Percentiles rank a stretch among this genome's conserved stretches.
These are phyloP conservation scores for Cydia fagiglandana DNA, from an alignment of 1,140 invertebrate genomes.

Conservation along the genomic window DNA sequence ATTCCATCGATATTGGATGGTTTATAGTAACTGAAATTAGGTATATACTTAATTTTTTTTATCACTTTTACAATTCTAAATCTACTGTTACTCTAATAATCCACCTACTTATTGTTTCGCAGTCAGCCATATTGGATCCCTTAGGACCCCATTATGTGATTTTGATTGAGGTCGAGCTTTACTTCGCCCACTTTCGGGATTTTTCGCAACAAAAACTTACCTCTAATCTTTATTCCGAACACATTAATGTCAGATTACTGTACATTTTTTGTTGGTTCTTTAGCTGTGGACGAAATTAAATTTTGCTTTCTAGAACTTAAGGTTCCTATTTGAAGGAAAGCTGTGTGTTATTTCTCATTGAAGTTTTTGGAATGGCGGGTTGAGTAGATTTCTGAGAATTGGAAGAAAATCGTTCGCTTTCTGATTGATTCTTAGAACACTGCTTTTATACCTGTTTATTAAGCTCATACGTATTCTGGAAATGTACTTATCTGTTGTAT, in stretches of 20 bases:
- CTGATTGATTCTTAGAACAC: too few relatives aligned
- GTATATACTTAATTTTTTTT: too few relatives aligned
- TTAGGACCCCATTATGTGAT: constrained; percentile 35
- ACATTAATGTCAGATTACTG: constrained; percentile 31
- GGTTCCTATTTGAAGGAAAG: background rate
- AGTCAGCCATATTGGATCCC: constrained; percentile 34
- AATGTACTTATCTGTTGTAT: too few relatives aligned
- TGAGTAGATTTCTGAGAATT: too few relatives aligned
- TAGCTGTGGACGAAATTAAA: background rate
- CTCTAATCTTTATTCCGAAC: constrained; percentile 24
- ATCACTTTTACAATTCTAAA: background rate
- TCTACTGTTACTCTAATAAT: background rate
- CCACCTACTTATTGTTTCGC: constrained; percentile 32
- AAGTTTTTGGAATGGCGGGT: too few relatives aligned
- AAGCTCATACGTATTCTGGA: too few relatives aligned
- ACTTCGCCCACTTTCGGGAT: constrained; percentile 5
- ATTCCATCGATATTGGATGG: too few relatives aligned
- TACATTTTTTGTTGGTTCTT: constrained; percentile 17
- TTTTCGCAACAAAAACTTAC: constrained; percentile 30
- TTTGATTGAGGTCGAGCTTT: constrained; percentile 35
- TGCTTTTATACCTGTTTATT: too few relatives aligned
- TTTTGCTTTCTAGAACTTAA: background rate
- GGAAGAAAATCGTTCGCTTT: too few relatives aligned
- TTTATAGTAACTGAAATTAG: too few relatives aligned
- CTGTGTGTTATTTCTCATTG: too few relatives aligned